A percentile compares a stretch with the other conserved stretches of the same genome.
Conservation (phyloP, 2,113 vertebrate genomes). For the Andinoacara biseriatus region DNA sequence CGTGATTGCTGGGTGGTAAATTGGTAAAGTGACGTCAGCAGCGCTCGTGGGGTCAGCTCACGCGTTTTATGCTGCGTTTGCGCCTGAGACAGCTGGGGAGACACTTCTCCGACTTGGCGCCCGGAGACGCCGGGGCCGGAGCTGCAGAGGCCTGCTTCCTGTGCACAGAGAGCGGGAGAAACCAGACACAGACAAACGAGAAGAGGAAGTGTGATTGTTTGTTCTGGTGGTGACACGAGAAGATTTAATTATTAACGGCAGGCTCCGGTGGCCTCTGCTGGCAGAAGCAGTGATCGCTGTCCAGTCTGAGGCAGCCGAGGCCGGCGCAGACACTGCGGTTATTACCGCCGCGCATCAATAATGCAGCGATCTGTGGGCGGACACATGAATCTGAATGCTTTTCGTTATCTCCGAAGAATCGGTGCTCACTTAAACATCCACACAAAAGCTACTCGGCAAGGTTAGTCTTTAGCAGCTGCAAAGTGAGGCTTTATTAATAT, state of each 20-base stretch:
- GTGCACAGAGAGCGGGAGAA: conserved; percentile 39
- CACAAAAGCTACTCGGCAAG: neutral
- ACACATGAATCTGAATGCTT: neutral
- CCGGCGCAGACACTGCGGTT: neutral
- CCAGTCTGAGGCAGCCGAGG: neutral
- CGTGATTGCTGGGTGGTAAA: neutral
- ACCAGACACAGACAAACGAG: conserved; percentile 51
- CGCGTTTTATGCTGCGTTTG: conserved; percentile 75
- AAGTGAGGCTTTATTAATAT: neutral
- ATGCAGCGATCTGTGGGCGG: conserved; percentile 11
- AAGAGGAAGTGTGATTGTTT: conserved; percentile 57
- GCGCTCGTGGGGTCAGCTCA: conserved; percentile 58
- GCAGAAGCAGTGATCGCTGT: conserved; percentile 34
- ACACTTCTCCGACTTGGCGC: conserved; percentile 66
- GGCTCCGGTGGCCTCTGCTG: conserved; percentile 34
- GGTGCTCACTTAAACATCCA: neutral
- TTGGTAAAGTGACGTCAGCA: neutral
- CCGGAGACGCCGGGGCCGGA: conserved; percentile 50
- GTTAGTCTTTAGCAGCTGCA: neutral
- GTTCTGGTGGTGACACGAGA: conserved; percentile 20
- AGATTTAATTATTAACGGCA: conserved; percentile 55
- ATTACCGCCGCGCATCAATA: conserved; percentile 23
- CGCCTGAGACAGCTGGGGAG: conserved; percentile 66
- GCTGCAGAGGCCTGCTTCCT: conserved; percentile 73
- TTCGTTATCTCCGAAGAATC: neutral